Base-by-base conservation (phyloP, 1,140 invertebrate species). In the Leguminivora glycinivorella region DNA sequence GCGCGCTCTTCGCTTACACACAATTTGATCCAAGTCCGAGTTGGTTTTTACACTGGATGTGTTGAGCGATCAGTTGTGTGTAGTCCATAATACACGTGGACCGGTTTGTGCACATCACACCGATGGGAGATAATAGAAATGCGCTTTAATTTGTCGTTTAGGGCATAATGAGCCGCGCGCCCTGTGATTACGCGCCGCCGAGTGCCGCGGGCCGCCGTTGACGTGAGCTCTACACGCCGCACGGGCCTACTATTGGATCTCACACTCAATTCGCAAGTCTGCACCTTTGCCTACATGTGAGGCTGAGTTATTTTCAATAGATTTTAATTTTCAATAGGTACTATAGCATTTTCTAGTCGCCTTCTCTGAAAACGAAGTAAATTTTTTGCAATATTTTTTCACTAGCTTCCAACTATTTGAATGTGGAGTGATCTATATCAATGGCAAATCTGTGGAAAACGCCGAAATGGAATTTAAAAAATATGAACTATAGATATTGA, bases 111-210 rank as follows among this genome's bases (percentile, higher is more conserved):
- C 73, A 75, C 79, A 83, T 83, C 80, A 78, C 78, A 77, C 76
- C 82, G 85, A 87, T 83, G 87, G 83, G 82, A 83, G 87, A 89
- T 91, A 89, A 91, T 91, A 91, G 89, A 89, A 91, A 88, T 85
- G 87, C 89, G 87, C 83, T 89, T 91, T 91, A 91, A 91, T 91
- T 91, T 91, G 87, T 89, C 89, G 87, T 91, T 91, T 91, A 91
- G 85, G 83, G 85, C 84, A 89, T 91, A 91, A 91, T 91, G 86
- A 91, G 87, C 75, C 72, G 77, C 76, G 79, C 56, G 86, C 79
- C 83, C 87, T 91, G 87, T 91, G 87, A 91, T 91, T 89, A 91
- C 84, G 56, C 84, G 83, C 78, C 81, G 85, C 86, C 84, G 84
- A 80, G 80, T 78, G 77, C 83, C 68, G 56, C 78, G 79, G 58